Conservation (phyloP, 2,888 invertebrate species). For the Dione vanillae region DNA sequence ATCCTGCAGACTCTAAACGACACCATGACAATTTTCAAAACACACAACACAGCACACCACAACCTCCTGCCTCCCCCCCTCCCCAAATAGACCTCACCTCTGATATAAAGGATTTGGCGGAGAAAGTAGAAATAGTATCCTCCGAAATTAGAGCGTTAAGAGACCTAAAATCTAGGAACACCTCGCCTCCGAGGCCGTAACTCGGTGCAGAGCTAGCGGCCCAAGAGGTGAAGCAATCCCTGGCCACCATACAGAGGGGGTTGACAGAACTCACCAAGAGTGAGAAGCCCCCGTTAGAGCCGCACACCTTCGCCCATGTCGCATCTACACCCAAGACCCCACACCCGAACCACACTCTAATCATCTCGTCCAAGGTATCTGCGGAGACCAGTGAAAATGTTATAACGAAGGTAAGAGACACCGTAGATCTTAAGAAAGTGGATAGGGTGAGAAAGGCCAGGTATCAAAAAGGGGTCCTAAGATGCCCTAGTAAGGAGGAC, state of each 20-base stretch:
- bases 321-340: neutral
- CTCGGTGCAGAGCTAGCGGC: neutral
- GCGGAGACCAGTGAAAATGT: slow-evolving; percentile 36
- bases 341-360: slow-evolving; percentile 27
- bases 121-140: too few relatives aligned
- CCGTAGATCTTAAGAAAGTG: slow-evolving; percentile 37
- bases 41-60: neutral
- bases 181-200: too few relatives aligned
- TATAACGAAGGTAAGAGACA: slow-evolving; percentile 32
- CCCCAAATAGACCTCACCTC: too few relatives aligned
- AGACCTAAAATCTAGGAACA: too few relatives aligned
- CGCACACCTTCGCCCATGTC: neutral
- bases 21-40: too few relatives aligned
- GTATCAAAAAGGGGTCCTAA: neutral
- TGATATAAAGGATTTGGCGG: too few relatives aligned
- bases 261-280: neutral
- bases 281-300: neutral
- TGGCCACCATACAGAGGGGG: neutral
- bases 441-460: neutral
- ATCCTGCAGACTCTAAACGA: too few relatives aligned
- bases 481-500: neutral
- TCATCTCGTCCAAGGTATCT: slow-evolving; percentile 36
- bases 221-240: neutral
- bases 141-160: too few relatives aligned
- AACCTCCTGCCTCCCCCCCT: neutral